Percentiles rank a stretch among this genome's conserved stretches.
phyloP scores from a whole-genome alignment of 2,888 invertebrate genomes.

The Pristionchus japonicus region DNA sequence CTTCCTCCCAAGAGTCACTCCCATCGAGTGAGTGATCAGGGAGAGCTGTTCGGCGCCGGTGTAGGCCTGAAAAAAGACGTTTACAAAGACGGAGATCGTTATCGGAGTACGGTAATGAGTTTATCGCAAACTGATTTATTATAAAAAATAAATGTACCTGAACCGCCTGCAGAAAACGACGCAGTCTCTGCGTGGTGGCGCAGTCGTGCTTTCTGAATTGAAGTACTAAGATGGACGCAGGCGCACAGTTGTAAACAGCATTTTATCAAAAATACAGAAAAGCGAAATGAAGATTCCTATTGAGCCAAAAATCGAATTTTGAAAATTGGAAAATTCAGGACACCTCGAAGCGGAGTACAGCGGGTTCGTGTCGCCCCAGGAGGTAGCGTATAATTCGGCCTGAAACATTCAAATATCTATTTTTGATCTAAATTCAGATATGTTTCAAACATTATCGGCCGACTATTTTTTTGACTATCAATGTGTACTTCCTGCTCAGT shows the following conservation, averaged over 20 bases:
- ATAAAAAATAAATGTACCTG: too few relatives aligned
- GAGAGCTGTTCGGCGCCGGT: slow-evolving; percentile 21
- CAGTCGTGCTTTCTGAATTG: slow-evolving; percentile 61
- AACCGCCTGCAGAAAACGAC: slow-evolving; percentile 62
- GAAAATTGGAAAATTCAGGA: background rate
- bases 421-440: background rate
- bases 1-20: slow-evolving; percentile 64
- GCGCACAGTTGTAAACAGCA: too few relatives aligned
- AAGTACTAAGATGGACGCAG: too few relatives aligned
- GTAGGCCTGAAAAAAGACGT: slow-evolving; percentile 41
- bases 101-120: too few relatives aligned
- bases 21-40: slow-evolving; percentile 66
- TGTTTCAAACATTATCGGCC: too few relatives aligned
- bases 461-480: too few relatives aligned
- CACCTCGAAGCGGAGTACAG: slow-evolving; percentile 52
- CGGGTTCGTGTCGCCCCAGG: slow-evolving; percentile 63
- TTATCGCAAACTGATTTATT: too few relatives aligned
- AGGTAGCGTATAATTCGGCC: slow-evolving; percentile 66
- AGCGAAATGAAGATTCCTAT: too few relatives aligned
- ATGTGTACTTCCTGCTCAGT: too few relatives aligned
- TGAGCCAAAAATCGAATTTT: too few relatives aligned
- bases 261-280: background rate
- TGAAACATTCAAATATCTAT: background rate
- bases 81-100: too few relatives aligned
- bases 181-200: slow-evolving; percentile 55